A percentile compares a stretch with the other conserved stretches of the same genome.
phyloP scores from a whole-genome alignment of 2,797 vertebrate genomes.

The Anguilla pacifica region DNA sequence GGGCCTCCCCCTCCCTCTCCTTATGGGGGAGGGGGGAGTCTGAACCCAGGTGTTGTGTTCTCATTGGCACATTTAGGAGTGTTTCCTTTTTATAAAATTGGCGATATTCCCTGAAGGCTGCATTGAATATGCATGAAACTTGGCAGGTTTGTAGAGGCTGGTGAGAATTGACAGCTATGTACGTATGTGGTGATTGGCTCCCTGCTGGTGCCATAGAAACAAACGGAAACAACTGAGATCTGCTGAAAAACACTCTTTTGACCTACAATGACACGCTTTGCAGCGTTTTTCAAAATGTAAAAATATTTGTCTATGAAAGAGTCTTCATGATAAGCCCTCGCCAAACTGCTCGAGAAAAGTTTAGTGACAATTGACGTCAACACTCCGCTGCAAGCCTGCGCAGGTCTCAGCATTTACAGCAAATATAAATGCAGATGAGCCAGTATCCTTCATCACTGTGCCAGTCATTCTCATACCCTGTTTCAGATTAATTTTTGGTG shows the following conservation, averaged over 20 bases:
- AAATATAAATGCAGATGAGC: not conserved
- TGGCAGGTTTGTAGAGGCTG: not conserved
- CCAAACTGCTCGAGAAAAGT: not conserved
- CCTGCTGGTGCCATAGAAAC: too few species aligned
- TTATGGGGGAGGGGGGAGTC: too few species aligned
- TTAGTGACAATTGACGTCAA: not conserved
- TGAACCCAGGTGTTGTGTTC: too few species aligned
- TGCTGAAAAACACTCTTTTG: too few species aligned
- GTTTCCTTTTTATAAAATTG: not conserved
- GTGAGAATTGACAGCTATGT: not conserved
- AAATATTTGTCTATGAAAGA: not conserved
- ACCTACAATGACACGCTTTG: not conserved
- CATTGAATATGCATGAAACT: not conserved
- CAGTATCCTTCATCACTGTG: not conserved
- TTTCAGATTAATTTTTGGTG: not conserved
- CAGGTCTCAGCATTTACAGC: not conserved
- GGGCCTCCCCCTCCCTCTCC: too few species aligned
- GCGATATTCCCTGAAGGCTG: not conserved
- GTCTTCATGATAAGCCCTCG: too few species aligned
- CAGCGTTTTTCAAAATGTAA: not conserved
- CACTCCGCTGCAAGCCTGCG: too few species aligned
- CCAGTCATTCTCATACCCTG: not conserved
- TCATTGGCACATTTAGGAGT: too few species aligned
- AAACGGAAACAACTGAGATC: too few species aligned
- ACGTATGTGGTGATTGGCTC: not conserved